These are phyloP conservation scores for Hyposoter dolosus DNA, from an alignment of 2,888 invertebrate species.

Conservation along the genomic window DNA sequence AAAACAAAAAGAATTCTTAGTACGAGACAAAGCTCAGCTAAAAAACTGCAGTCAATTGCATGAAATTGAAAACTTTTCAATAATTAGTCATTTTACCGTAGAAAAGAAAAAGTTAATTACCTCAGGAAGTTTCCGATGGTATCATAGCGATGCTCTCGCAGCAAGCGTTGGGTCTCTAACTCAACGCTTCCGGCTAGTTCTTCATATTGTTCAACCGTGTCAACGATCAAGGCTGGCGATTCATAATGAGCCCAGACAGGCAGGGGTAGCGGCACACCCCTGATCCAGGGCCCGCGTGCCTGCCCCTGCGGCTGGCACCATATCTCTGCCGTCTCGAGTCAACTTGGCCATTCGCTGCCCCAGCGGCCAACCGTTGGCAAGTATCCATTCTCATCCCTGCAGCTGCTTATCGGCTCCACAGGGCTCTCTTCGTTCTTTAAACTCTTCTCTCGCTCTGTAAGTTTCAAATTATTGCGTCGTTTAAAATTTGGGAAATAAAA, in stretches of 20 bases:
- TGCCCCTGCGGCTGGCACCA: constrained; percentile 85
- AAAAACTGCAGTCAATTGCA: not conserved
- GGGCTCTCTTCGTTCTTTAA: constrained; percentile 85
- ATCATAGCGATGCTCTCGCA: constrained; percentile 95
- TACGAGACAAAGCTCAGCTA: not conserved
- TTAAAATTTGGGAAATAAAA: not conserved
- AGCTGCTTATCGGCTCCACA: constrained; percentile 86
- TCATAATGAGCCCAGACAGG: constrained; percentile 90
- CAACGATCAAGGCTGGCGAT: constrained; percentile 85
- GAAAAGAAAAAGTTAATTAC: constrained; percentile 74
- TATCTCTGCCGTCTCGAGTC: constrained; percentile 92
- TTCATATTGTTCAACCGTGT: constrained; percentile 89
- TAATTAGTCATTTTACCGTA: not conserved
- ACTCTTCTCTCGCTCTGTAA: constrained; percentile 84
- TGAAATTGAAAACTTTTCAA: not conserved
- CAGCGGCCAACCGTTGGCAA: constrained; percentile 95
- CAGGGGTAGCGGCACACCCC: constrained; percentile 90
- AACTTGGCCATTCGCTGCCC: constrained; percentile 99
- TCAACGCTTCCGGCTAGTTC: constrained; percentile 92
- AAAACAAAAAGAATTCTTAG: constrained; percentile 13
- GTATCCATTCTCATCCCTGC: constrained; percentile 87
- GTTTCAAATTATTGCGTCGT: not conserved
- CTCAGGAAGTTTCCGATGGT: constrained; percentile 94
- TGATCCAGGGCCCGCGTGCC: constrained; percentile 87
- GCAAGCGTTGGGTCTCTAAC: constrained; percentile 91